Evolutionary conservation across 2,113 vertebrate genomes (phyloP).

Genomic region (Gambusia holbrooki): DNA sequence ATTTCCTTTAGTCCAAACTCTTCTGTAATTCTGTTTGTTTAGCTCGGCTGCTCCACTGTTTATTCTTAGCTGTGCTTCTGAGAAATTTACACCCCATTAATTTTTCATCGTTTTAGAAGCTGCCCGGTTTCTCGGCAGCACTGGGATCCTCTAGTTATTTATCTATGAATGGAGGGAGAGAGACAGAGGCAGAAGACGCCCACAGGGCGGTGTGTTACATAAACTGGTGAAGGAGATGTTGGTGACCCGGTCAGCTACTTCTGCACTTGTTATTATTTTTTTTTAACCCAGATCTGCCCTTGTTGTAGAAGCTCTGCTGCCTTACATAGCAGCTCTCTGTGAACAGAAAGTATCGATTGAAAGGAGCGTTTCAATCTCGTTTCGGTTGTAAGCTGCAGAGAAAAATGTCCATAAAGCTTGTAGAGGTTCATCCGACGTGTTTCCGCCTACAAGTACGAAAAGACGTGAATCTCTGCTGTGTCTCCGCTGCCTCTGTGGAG

Average conservation of each 20-base stretch:
- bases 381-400: background rate
- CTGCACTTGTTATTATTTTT: constrained; percentile 10
- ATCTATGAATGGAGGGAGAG: background rate
- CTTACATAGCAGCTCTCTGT: constrained; percentile 53
- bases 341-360: background rate
- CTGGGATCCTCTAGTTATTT: constrained; percentile 19
- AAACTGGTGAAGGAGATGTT: constrained; percentile 52
- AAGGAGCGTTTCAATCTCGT: background rate
- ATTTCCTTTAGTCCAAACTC: background rate
- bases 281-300: constrained; percentile 69
- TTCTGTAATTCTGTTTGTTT: background rate
- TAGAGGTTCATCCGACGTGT: too few species aligned
- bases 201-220: constrained; percentile 46
- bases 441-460: too few species aligned
- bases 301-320: constrained; percentile 60
- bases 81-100: constrained; percentile 23
- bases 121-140: background rate
- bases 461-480: too few species aligned
- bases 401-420: too few species aligned
- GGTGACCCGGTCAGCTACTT: constrained; percentile 53
- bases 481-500: too few species aligned
- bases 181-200: constrained; percentile 33
- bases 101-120: constrained; percentile 37
- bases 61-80: background rate
- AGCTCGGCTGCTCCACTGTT: background rate